These are phyloP conservation scores for Oxygymnocypris stewartii DNA, from an alignment of 2,113 vertebrate genomes.

Conservation along the genomic window DNA sequence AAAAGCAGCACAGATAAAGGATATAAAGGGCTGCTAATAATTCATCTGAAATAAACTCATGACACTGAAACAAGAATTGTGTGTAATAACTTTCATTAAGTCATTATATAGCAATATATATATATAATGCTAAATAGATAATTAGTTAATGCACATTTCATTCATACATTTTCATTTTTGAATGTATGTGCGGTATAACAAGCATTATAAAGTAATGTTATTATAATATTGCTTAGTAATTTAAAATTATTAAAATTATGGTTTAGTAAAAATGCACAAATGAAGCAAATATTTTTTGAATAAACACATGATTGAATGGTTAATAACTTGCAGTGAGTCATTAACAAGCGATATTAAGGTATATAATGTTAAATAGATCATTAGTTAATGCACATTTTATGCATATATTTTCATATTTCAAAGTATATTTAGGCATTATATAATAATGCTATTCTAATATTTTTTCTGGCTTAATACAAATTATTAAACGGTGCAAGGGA, in stretches of 20 bases:
- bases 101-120: background rate
- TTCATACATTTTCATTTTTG: background rate
- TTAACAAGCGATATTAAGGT: background rate
- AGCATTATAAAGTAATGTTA: background rate
- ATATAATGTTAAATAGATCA: background rate
- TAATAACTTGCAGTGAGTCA: background rate
- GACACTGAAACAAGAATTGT: background rate
- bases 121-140: background rate
- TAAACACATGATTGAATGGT: background rate
- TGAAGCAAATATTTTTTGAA: background rate
- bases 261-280: background rate
- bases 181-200: background rate
- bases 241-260: too few species aligned
- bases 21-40: conserved; percentile 29
- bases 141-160: background rate
- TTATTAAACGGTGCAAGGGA: background rate
- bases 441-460: background rate
- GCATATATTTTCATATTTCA: background rate
- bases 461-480: background rate
- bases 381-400: background rate
- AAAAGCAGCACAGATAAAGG: background rate
- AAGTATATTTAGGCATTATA: background rate
- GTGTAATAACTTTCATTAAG: background rate
- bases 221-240: background rate
- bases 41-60: background rate